Conservation (phyloP, 2,113 vertebrate genomes). For the Eidolon helvum region DNA sequence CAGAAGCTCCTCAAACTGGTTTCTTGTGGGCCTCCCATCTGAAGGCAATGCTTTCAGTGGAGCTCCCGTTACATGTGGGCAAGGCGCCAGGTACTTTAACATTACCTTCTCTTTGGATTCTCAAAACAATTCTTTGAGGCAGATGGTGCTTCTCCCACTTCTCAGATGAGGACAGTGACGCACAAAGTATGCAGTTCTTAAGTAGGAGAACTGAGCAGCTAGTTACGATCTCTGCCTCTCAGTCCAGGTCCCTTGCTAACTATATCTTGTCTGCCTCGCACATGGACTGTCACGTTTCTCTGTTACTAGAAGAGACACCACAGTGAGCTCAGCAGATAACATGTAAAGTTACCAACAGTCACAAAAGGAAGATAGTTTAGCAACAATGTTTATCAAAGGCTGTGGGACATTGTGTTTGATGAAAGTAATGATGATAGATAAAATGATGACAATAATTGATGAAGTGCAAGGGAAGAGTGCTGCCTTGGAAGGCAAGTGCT, state of each 20-base stretch:
- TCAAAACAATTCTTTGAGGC: neutral
- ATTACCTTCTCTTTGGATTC: neutral
- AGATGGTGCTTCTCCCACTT: neutral
- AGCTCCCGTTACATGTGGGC: neutral
- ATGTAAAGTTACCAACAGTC: neutral
- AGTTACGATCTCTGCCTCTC: neutral
- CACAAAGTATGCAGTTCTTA: neutral
- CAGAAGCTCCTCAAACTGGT: neutral
- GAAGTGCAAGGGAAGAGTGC: rapidly evolving
- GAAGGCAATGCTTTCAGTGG: rapidly evolving
- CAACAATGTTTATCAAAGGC: neutral
- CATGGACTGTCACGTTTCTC: neutral
- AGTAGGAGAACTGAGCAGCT: neutral
- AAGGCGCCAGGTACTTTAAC: rapidly evolving
- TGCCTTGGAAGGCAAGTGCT: neutral
- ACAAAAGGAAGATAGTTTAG: neutral
- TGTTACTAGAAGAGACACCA: neutral
- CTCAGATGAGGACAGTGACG: neutral
- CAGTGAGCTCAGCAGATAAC: neutral
- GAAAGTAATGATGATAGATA: neutral
- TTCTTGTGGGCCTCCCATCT: neutral
- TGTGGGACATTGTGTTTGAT: too few relatives aligned
- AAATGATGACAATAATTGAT: too few relatives aligned
- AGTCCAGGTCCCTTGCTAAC: neutral
- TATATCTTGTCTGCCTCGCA: rapidly evolving